Percentiles rank a stretch among this genome's conserved stretches.
Evolutionary conservation across 1,140 invertebrate species (phyloP).

Genomic region (Lepidurus couesii): DNA sequence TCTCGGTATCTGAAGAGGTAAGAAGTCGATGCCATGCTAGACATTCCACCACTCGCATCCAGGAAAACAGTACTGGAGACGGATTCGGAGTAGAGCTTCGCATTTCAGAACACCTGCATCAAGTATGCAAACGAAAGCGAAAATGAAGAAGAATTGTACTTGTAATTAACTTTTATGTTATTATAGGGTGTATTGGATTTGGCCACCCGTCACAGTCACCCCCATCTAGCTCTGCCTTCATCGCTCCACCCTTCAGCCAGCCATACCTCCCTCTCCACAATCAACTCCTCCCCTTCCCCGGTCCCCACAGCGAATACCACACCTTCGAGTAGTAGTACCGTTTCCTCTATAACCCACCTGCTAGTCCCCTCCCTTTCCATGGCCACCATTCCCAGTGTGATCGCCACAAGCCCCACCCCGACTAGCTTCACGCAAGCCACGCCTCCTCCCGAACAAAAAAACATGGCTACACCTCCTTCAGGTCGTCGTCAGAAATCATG

Average conservation of each 20-base stretch:
- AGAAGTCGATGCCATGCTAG: slow-evolving; percentile 88
- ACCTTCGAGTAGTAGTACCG: slow-evolving; percentile 23
- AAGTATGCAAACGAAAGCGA: not conserved
- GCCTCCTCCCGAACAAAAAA: not conserved
- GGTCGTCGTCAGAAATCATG: slow-evolving; percentile 82
- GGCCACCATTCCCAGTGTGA: not conserved
- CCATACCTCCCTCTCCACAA: slow-evolving; percentile 35
- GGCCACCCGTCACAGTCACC: not conserved
- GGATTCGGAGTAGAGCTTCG: slow-evolving; percentile 34
- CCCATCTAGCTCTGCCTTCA: slow-evolving; percentile 3
- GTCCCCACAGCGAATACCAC: not conserved
- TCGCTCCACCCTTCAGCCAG: slow-evolving; percentile 32
- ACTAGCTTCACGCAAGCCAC: slow-evolving; percentile 24
- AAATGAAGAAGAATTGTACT: not conserved
- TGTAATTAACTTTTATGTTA: not conserved
- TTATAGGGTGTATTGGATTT: not conserved
- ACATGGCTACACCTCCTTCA: slow-evolving; percentile 42
- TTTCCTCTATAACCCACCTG: slow-evolving; percentile 28
- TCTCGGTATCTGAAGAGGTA: slow-evolving; percentile 94
- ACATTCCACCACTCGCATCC: slow-evolving; percentile 51
- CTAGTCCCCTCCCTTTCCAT: not conserved
- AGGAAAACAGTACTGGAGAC: slow-evolving; percentile 14
- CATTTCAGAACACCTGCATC: slow-evolving; percentile 33
- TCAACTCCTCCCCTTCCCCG: slow-evolving; percentile 26
- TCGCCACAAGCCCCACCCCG: not conserved